A percentile compares a stretch with the other conserved stretches of the same genome.
These are phyloP conservation scores for Salarias fasciatus DNA, from an alignment of 2,797 vertebrate genomes.

Conservation along the genomic window DNA sequence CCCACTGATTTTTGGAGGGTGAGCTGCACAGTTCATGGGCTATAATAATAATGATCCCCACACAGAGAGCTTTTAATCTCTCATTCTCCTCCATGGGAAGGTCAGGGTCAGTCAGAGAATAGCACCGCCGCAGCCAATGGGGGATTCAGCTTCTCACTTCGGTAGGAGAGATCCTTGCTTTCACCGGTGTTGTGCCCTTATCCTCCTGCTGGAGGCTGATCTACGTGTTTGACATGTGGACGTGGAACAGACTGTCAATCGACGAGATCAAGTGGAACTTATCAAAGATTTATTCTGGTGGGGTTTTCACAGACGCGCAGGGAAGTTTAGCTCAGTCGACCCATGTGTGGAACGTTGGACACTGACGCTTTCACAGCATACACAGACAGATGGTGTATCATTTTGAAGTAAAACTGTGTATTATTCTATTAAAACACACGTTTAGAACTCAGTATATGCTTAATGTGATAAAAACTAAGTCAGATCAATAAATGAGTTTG, in stretches of 20 bases:
- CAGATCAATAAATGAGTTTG: too few species aligned
- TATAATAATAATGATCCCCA: conserved; percentile 32
- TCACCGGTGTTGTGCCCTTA: conserved; percentile 7
- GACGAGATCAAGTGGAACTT: conserved; percentile 19
- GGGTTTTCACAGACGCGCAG: conserved; percentile 8
- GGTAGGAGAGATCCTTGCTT: conserved; percentile 14
- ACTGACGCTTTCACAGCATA: not conserved
- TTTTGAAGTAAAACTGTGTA: too few species aligned
- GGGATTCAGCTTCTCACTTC: conserved; percentile 27
- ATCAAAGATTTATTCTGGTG: conserved; percentile 32
- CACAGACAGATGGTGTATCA: too few species aligned
- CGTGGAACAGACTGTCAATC: conserved; percentile 3
- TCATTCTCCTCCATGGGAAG: conserved; percentile 31
- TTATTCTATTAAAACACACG: too few species aligned
- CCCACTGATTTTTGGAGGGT: conserved; percentile 39
- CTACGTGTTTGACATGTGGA: conserved; percentile 6
- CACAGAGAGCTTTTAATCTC: conserved; percentile 30
- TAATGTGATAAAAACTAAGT: too few species aligned
- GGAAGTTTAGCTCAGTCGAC: not conserved
- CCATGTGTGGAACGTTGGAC: not conserved
- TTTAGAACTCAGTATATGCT: too few species aligned
- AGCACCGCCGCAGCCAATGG: conserved; percentile 17
- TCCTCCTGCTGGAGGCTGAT: not conserved
- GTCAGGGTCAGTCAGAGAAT: conserved; percentile 47
- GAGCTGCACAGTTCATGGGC: conserved; percentile 25